Base-by-base conservation (phyloP, 1,140 invertebrate species). In the Nasonia longicornis region DNA sequence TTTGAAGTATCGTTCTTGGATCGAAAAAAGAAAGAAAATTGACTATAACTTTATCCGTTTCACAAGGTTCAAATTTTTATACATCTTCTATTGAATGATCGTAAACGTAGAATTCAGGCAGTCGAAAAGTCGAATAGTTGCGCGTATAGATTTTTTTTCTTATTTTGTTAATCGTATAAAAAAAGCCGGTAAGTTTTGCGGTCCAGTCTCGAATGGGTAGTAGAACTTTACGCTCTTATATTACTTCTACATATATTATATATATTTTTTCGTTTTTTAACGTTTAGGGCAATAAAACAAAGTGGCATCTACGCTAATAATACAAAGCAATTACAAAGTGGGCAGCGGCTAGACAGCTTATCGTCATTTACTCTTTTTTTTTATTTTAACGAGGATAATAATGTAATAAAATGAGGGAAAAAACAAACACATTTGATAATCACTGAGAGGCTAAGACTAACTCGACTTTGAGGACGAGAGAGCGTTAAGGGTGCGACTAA, bases 401-500 rank as follows among this genome's bases (percentile, higher is more conserved):
- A 85, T 73, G 1, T 83, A 72, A 83, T 83, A 85, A 85, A 86
- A 77, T 77, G 31, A 72, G 82, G 31, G 73, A 87, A 84, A 85
- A 85, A 84, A 86, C 80, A 87, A 86, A 88, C 85, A 90, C 89
- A 89, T 88, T 91, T 90, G 90, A 91, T 91, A 91, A 91, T 91
- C 90, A 91, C 88, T 91, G 90, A 91, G 90, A 91, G 90, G 87
- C 88, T 90, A 91, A 91, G 90, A 91, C 90, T 91, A 91, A 91
- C 90, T 89, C 88, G 86, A 88, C 87, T 89, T 89, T 89, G 87
- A 84, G 85, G 20, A 76, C 38, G 76, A 67, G 58, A 35, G 75
- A 48, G 71, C 20, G 80, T 78, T 82, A 48, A 73, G 48, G 38
- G 42, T 82, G 29, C 42, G 26, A 66, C 10, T 82, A 77, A 73